A percentile compares a stretch with the other conserved stretches of the same genome.
These are phyloP conservation scores for Maniola jurtina DNA, from an alignment of 1,140 invertebrate genomes.

Conservation along the genomic window DNA sequence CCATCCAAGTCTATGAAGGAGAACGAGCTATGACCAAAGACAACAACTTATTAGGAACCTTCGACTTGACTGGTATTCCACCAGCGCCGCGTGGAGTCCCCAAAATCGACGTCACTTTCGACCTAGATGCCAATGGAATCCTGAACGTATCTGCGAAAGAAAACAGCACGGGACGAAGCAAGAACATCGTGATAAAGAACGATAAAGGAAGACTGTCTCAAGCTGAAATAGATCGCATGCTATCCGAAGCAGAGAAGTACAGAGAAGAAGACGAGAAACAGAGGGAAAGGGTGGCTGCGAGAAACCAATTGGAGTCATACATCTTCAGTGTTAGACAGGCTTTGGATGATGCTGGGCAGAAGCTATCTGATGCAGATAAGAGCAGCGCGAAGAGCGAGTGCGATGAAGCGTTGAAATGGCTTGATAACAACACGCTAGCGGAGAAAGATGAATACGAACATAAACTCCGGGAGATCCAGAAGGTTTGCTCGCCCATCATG, in stretches of 20 bases:
- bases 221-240: slow-evolving; percentile 95
- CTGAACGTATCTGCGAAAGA: slow-evolving; percentile 82
- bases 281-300: slow-evolving; percentile 83
- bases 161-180: slow-evolving; percentile 85
- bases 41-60: slow-evolving; percentile 88
- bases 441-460: slow-evolving; percentile 91
- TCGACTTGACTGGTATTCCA: slow-evolving; percentile 89
- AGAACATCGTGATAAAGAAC: slow-evolving; percentile 93
- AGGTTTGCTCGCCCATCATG: slow-evolving; percentile 86
- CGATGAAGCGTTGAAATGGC: slow-evolving; percentile 79
- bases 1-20: slow-evolving; percentile 84
- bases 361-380: slow-evolving; percentile 82
- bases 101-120: slow-evolving; percentile 86
- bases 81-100: slow-evolving; percentile 89
- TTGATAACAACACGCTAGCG: slow-evolving; percentile 84
- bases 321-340: slow-evolving; percentile 88
- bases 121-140: slow-evolving; percentile 86
- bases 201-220: slow-evolving; percentile 94
- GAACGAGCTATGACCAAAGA: slow-evolving; percentile 88
- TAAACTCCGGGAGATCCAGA: slow-evolving; percentile 86
- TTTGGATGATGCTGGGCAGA: slow-evolving; percentile 64
- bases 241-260: slow-evolving; percentile 86
- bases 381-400: slow-evolving; percentile 80
- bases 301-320: slow-evolving; percentile 91
- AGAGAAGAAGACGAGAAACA: slow-evolving; percentile 85